phyloP scores from a whole-genome alignment of 2,113 vertebrate species.

The Varanus salvator region DNA sequence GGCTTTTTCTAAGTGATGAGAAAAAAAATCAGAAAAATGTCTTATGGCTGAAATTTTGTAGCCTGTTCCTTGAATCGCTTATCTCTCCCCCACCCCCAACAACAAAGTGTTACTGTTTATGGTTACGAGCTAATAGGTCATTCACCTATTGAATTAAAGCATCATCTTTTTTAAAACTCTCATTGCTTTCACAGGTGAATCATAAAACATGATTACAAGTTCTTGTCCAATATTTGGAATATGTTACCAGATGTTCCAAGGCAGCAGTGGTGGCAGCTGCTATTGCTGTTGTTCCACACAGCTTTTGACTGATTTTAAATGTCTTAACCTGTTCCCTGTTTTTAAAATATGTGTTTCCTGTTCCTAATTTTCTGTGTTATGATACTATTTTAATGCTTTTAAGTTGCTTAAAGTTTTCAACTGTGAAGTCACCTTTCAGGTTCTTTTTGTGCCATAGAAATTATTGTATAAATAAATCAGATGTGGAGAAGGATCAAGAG shows the following conservation, averaged over 20 bases:
- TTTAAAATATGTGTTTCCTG: neutral
- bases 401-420: neutral
- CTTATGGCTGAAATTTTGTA: neutral
- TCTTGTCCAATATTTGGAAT: neutral
- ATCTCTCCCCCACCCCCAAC: fast-evolving
- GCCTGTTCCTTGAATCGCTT: neutral
- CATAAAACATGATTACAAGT: neutral
- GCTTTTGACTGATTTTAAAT: neutral
- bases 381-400: neutral
- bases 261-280: too few species aligned
- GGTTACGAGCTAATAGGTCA: neutral
- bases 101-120: neutral
- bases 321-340: neutral
- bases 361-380: neutral
- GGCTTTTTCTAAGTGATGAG: neutral
- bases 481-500: neutral
- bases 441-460: neutral
- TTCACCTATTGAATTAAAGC: conserved; percentile 10
- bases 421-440: neutral
- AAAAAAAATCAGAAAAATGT: neutral
- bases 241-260: conserved; percentile 14
- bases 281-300: too few species aligned
- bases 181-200: neutral
- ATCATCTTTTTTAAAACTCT: neutral
- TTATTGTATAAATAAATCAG: neutral